Percentiles rank a stretch among this genome's conserved stretches.
Evolutionary conservation across 64 coral and sea anemone genomes (phyloP).

Genomic region (Astreopora myriophthalma): DNA sequence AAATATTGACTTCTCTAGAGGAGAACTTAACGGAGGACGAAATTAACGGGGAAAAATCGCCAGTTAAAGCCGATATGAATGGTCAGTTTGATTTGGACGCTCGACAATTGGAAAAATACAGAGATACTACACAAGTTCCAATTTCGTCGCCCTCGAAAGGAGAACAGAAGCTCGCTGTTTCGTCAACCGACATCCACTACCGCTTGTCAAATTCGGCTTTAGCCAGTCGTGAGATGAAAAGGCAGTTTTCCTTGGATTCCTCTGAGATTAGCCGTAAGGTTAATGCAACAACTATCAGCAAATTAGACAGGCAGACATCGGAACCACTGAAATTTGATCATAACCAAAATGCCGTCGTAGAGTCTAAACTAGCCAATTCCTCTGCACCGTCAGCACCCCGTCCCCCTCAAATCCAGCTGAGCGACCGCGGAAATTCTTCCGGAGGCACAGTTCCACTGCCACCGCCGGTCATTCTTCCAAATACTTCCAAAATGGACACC

Average conservation of each 20-base stretch:
- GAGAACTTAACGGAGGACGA: conserved; percentile 32
- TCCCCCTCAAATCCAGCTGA: neutral
- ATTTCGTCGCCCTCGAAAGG: neutral
- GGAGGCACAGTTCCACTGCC: neutral
- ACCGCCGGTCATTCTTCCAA: neutral
- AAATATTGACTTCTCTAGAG: conserved; percentile 42
- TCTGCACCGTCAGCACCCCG: neutral
- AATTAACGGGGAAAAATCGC: neutral
- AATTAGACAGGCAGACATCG: neutral
- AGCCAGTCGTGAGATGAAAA: conserved; percentile 24
- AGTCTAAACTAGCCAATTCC: neutral
- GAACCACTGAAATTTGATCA: conserved; percentile 13
- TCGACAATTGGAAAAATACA: neutral
- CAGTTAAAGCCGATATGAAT: neutral
- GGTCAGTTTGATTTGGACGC: neutral
- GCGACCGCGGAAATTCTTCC: neutral
- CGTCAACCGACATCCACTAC: neutral
- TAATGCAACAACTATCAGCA: neutral
- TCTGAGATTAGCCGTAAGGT: neutral
- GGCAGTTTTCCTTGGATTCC: conserved; percentile 1
- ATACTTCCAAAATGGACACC: neutral
- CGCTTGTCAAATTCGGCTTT: neutral
- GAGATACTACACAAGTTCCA: neutral
- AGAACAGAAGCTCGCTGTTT: neutral
- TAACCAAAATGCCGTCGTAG: neutral